phyloP scores from a whole-genome alignment of 2,797 vertebrate genomes.

The Eurystomus glaucurus region DNA sequence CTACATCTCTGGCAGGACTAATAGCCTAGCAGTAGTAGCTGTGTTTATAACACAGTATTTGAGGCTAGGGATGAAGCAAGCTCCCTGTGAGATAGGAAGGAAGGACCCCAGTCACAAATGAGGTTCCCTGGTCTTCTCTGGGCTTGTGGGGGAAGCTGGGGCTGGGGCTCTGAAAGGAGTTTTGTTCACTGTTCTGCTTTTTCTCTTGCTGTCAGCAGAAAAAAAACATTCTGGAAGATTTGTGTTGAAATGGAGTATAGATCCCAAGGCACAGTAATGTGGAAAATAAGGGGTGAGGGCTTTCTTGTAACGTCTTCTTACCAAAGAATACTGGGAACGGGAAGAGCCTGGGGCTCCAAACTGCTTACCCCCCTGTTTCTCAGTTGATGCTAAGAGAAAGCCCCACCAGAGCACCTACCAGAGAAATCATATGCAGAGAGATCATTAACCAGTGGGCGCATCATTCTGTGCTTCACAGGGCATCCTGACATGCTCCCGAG shows the following conservation, averaged over 20 bases:
- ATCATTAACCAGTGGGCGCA: background rate
- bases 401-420: background rate
- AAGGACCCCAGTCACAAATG: background rate
- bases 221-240: constrained; percentile 35
- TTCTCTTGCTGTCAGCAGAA: constrained; percentile 41
- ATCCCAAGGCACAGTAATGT: constrained; percentile 8
- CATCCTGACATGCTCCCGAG: background rate
- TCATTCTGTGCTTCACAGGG: background rate
- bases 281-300: constrained; percentile 1
- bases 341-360: background rate
- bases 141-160: background rate
- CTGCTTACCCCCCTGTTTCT: background rate
- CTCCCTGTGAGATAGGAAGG: background rate
- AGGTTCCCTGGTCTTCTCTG: background rate
- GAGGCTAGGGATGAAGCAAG: background rate
- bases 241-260: constrained; percentile 32
- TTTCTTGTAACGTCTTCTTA: background rate
- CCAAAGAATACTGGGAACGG: background rate
- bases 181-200: constrained; percentile 35
- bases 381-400: background rate
- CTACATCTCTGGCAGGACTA: background rate
- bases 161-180: background rate
- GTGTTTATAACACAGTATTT: background rate
- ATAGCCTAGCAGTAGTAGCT: background rate
- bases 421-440: background rate